phyloP scores from a whole-genome alignment of 2,113 vertebrate genomes.

The Sinosuthora webbiana region DNA sequence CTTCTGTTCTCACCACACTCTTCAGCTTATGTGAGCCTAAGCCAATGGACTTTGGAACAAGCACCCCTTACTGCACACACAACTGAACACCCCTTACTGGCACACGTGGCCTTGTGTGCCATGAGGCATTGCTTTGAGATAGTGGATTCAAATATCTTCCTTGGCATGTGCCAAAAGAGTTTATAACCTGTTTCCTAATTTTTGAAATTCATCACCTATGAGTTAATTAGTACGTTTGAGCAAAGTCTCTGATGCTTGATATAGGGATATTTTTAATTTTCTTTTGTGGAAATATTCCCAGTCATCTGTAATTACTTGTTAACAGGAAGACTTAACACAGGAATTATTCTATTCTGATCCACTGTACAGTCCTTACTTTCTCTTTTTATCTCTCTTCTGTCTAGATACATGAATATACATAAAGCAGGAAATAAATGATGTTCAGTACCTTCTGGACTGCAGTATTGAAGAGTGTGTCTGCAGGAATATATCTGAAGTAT shows the following conservation, averaged over 20 bases:
- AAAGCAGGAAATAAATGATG: not conserved
- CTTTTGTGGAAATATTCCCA: not conserved
- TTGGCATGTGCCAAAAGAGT: not conserved
- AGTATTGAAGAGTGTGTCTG: not conserved
- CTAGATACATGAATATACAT: not conserved
- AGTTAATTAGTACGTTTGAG: not conserved
- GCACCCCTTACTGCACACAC: not conserved
- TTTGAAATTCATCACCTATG: not conserved
- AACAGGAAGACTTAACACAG: not conserved
- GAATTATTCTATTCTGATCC: not conserved
- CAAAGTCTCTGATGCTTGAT: not conserved
- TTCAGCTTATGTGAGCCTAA: not conserved
- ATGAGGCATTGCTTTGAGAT: not conserved
- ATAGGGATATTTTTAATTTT: not conserved
- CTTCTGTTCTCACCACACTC: not conserved
- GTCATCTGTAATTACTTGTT: not conserved
- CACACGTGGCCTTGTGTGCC: not conserved
- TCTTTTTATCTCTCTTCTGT: not conserved
- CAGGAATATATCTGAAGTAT: not conserved
- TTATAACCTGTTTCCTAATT: not conserved
- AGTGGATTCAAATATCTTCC: not conserved
- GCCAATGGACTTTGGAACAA: not conserved
- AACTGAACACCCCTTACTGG: not conserved
- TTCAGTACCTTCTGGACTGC: not conserved
- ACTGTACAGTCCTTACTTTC: not conserved